Conservation (phyloP, 37 sponge, comb jelly and placozoan genomes). For the Cladorhizidae sp. region DNA sequence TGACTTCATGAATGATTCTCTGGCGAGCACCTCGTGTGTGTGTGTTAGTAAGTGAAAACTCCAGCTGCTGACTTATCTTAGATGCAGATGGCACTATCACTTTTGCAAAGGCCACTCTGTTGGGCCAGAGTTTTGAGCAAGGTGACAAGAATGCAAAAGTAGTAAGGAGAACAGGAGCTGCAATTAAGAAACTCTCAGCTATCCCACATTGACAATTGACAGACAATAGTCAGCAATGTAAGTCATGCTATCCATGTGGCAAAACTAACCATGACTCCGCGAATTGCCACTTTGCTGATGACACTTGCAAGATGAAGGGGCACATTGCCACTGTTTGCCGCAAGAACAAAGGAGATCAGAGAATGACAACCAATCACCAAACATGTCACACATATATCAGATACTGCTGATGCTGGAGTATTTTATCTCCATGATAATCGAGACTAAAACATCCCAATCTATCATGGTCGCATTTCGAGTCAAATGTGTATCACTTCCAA, state of each 20-base stretch:
- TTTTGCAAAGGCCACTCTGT: background rate
- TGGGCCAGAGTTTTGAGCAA: conserved; percentile 1
- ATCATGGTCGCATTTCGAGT: too few relatives aligned
- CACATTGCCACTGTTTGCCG: conserved; percentile 3
- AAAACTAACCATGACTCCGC: background rate
- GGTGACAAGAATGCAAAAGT: conserved; percentile 4
- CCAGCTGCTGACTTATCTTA: background rate
- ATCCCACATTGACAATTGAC: too few relatives aligned
- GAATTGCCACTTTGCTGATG: conserved; percentile 10
- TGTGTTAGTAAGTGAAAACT: background rate
- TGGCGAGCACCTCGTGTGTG: too few relatives aligned
- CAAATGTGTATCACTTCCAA: too few relatives aligned
- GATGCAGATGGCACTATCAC: background rate
- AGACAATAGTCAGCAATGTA: too few relatives aligned
- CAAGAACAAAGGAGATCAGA: background rate
- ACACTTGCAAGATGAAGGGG: conserved; percentile 9
- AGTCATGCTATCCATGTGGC: background rate
- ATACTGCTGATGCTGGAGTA: too few relatives aligned
- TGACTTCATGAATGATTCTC: too few relatives aligned
- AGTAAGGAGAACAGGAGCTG: background rate
- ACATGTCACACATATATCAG: too few relatives aligned
- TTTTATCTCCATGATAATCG: too few relatives aligned
- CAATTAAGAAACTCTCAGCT: too few relatives aligned
- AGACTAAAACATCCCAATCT: too few relatives aligned
- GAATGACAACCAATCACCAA: background rate